Evolutionary conservation across 30 jellyfish, hydroid and myxozoan species (phyloP).

Genomic region (Aurelia coerulea): DNA sequence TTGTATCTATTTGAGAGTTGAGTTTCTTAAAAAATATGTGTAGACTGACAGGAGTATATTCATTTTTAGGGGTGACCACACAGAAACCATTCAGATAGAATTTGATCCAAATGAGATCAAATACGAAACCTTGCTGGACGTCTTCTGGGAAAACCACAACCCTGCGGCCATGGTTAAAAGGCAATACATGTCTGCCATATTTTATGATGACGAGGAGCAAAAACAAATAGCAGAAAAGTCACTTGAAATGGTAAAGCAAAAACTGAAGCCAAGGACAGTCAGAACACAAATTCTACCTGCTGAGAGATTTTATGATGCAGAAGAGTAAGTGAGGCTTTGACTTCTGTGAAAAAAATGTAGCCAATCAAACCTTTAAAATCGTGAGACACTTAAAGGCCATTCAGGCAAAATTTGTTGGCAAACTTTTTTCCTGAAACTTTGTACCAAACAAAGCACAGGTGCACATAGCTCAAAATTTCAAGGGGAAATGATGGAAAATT

Average conservation of each 20-base stretch:
- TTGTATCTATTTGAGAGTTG: too few species aligned
- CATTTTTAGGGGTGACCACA: slow-evolving; percentile 87
- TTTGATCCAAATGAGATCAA: slow-evolving; percentile 76
- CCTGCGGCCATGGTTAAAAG: slow-evolving; percentile 75
- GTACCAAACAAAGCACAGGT: too few species aligned
- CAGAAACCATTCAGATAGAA: slow-evolving; percentile 85
- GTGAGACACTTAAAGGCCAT: background rate
- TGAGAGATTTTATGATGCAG: slow-evolving; percentile 92
- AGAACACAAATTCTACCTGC: slow-evolving; percentile 87
- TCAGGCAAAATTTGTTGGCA: too few species aligned
- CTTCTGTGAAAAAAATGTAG: background rate
- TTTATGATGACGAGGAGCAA: slow-evolving; percentile 87
- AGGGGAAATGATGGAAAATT: too few species aligned
- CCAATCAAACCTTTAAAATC: background rate
- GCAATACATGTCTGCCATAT: slow-evolving; percentile 95
- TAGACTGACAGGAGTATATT: too few species aligned
- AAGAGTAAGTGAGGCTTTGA: slow-evolving; percentile 71
- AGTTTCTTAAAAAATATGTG: too few species aligned
- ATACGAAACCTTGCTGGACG: slow-evolving; percentile 61
- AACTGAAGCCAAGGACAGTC: slow-evolving; percentile 41
- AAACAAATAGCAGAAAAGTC: slow-evolving; percentile 75
- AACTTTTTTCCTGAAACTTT: too few species aligned
- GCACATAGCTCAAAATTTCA: too few species aligned
- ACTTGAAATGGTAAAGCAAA: slow-evolving; percentile 45
- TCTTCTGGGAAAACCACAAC: slow-evolving; percentile 90